These are phyloP conservation scores for Drosophila kanekoi DNA, from an alignment of 2,888 invertebrate genomes.

Conservation along the genomic window DNA sequence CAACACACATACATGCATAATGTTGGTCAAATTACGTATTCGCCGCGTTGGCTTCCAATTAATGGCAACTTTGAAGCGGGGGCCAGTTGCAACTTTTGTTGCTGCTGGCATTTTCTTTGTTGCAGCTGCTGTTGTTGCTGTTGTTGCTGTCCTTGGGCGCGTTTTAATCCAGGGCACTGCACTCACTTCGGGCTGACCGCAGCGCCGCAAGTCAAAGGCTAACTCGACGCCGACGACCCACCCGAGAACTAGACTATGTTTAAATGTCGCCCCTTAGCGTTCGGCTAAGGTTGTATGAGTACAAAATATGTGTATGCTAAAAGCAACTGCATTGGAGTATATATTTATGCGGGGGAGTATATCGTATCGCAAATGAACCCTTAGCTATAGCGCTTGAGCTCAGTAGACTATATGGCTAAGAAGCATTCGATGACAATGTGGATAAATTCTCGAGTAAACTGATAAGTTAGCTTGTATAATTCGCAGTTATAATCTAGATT, in stretches of 20 bases:
- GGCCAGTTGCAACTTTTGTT: conserved; percentile 27
- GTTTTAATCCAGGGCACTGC: conserved; percentile 82
- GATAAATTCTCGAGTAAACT: too few relatives aligned
- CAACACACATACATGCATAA: conserved; percentile 11
- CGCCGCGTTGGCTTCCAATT: conserved; percentile 61
- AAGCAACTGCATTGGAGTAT: neutral
- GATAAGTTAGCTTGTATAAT: too few relatives aligned
- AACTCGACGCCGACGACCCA: conserved; percentile 10
- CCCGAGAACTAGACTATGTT: conserved; percentile 16
- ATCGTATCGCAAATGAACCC: neutral
- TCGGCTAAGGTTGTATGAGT: neutral
- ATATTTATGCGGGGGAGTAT: neutral
- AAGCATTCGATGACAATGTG: too few relatives aligned
- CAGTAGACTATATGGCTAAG: too few relatives aligned
- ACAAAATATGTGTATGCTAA: neutral
- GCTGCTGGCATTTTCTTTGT: conserved; percentile 21
- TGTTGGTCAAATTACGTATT: conserved; percentile 43
- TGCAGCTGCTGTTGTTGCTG: conserved; percentile 41
- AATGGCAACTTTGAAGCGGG: conserved; percentile 44
- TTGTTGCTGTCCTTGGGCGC: conserved; percentile 78
- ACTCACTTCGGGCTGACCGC: conserved; percentile 71
- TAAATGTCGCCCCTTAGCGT: conserved; percentile 29
- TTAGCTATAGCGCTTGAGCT: neutral
- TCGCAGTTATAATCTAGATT: too few relatives aligned
- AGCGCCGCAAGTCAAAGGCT: conserved; percentile 18